These are phyloP conservation scores for Andrena hattorfiana DNA, from an alignment of 2,888 invertebrate species.

Conservation along the genomic window DNA sequence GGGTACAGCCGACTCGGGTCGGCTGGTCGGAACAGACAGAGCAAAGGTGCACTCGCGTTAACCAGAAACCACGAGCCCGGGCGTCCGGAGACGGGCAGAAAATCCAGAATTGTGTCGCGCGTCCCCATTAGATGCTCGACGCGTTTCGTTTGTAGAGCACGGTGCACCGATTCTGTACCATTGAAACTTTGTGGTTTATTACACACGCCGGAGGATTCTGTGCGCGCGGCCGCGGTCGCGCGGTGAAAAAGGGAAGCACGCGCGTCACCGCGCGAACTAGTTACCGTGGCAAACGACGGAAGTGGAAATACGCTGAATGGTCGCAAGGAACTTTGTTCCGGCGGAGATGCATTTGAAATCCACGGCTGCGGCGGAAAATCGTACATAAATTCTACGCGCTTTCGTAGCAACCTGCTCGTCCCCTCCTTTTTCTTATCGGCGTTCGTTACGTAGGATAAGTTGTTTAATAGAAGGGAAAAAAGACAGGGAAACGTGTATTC, in stretches of 20 bases:
- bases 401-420: background rate
- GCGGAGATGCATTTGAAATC: conserved; percentile 6
- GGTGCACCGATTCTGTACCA: conserved; percentile 27
- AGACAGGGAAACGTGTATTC: no score
- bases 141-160: conserved; percentile 30
- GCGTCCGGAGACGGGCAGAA: background rate
- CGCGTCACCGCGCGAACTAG: conserved; percentile 40
- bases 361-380: conserved; percentile 23
- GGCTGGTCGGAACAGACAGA: no score
- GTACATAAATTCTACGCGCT: conserved; percentile 19
- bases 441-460: background rate
- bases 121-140: conserved; percentile 11
- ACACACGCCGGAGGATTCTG: conserved; percentile 39
- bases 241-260: conserved; percentile 26
- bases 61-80: no score
- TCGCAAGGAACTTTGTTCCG: conserved; percentile 41
- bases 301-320: conserved; percentile 39
- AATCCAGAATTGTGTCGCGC: conserved; percentile 18
- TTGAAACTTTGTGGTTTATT: conserved; percentile 46
- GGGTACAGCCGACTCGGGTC: no score
- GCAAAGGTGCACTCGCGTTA: background rate
- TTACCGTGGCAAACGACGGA: conserved; percentile 19
- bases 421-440: background rate
- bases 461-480: no score
- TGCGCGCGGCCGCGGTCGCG: background rate